Evolutionary conservation across 2,797 vertebrate species (phyloP).

Genomic region (Erithacus rubecula): DNA sequence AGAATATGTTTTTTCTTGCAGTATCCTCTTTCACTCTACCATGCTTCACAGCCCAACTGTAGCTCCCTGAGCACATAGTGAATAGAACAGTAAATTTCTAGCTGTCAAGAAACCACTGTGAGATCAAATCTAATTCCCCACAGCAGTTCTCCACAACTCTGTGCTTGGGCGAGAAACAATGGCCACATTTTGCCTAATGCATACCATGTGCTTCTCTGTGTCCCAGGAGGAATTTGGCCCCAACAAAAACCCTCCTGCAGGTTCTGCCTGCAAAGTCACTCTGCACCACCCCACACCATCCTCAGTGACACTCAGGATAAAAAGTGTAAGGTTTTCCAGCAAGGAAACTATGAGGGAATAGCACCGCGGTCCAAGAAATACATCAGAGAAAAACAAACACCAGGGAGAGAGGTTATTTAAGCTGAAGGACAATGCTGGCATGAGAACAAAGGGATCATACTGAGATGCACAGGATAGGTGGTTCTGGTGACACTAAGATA

Average conservation of each 20-base stretch:
- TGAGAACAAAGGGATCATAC: background rate
- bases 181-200: background rate
- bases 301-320: background rate
- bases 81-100: conserved; percentile 1
- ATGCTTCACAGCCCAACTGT: background rate
- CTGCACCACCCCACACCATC: background rate
- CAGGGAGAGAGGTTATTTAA: background rate
- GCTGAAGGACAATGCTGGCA: background rate
- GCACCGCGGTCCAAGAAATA: background rate
- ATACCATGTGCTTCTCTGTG: background rate
- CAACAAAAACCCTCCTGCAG: background rate
- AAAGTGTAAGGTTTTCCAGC: background rate
- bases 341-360: background rate
- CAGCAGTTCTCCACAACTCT: background rate
- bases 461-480: background rate
- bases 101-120: background rate
- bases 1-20: background rate
- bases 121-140: background rate
- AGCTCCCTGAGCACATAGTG: background rate
- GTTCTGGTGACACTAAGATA: background rate
- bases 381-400: background rate
- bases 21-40: background rate
- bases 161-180: background rate
- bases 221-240: background rate
- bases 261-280: background rate